Evolutionary conservation across 1,140 invertebrate genomes (phyloP), one percentile per base, ranked within the genome.

Genomic region (Steinernema khuongi): DNA sequence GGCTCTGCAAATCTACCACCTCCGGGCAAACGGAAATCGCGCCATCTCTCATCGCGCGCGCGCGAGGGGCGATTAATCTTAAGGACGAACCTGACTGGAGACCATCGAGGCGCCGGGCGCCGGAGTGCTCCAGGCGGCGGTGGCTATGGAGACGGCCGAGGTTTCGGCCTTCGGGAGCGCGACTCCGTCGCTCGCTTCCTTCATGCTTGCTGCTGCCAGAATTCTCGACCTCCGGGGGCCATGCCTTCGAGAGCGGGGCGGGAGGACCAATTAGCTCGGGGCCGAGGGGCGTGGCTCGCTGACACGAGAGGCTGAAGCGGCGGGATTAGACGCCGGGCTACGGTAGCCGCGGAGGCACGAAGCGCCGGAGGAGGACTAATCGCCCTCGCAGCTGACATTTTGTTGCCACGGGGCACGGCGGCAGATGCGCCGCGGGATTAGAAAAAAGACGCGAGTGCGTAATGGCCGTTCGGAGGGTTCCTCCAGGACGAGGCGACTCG

Each of bases 381-480:
- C 50, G 50, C 50, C 50, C 50, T 60, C 50, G 50, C 50, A 60
- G 50, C 50, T 60, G 50, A 60, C 50, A 60, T 60, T 60, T 60
- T 60, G 50, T 60, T 60, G 50, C 50, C 50, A 60, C 50, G 26
- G 50, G 50, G 50, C 50, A 60, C 7, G 19, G 22, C 50, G 50
- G 50, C 50, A 60, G 50, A 60, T 60, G 50, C 50, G 22, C 22
- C 26, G 36, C n/a, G 50, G 50, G 50, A 60, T 60, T 60, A 60
- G 50, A 60, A 22, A 7, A 60, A 60, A 60, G 26, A 60, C 14
- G 26, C 26, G 50, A 60, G 50, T 22, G 50, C 50, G 22, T 60
- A 60, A 60, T 60, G 50, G 50, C 50, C 50, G 50, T 60, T 60
- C 50, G 50, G 26, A 60, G 14, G 50, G 50, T 14, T 41, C 36